Base-by-base conservation (phyloP, 1,140 invertebrate species). In the Drusus annulatus region DNA sequence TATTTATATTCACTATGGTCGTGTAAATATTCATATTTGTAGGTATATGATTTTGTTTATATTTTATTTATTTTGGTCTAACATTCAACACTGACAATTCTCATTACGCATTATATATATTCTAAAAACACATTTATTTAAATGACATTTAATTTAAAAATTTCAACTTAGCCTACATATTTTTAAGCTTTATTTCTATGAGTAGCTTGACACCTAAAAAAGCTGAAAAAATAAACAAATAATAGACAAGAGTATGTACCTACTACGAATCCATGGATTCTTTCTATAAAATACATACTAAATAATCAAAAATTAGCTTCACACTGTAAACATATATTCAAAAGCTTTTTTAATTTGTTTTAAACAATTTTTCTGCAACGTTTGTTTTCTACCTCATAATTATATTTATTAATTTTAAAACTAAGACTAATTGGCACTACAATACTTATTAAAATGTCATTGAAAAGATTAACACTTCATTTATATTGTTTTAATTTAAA, bases 41-140 rank as follows among this genome's bases (percentile, higher is more conserved):
- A 83, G 81, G 81, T 83, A 83, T 83, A 83, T 83, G 81, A 79
- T 80, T 83, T 76, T 80, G 50, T 80, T 71, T 76, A 76, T 78
- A 45, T 45, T 45, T 45, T 45, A 50, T 78, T 76, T 79, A 71
- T 76, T 78, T 31, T 62, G 23, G 17, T 75, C 79, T 83, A 80
- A 80, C 81, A 83, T 83, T 83, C 62, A 83, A 83, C 81, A 83
- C 65, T 74, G 58, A 83, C 45, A 71, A 76, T 58, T 17, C 52
- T 81, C 52, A 78, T 23, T 19, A 71, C n/a, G n/a, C n/a, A 28
- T 80, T 52, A 78, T 25, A 25, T 17, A 68, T 17, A 3, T 21
- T 60, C 10, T 60, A n/a, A 17, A n/a, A 56, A 56, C 17, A 19
- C 56, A 5, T 28, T 5, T 28, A 28, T 21, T 21, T 17, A 60